Percentiles rank a stretch among this genome's conserved stretches.
phyloP scores from a whole-genome alignment of 2,113 vertebrate species.

The Prunella fulvescens region DNA sequence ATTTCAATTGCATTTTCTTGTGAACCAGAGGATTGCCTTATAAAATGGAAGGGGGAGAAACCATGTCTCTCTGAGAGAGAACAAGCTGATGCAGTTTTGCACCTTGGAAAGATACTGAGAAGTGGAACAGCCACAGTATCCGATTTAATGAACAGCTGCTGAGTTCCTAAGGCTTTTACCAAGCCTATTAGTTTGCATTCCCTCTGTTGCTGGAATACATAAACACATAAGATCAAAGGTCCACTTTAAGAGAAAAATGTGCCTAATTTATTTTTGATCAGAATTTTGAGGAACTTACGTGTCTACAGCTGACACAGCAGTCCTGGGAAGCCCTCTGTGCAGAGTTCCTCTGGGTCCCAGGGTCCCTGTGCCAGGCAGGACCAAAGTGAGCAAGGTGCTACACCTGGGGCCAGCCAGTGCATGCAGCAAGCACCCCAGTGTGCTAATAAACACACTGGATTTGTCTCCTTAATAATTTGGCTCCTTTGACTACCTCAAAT shows the following conservation, averaged over 20 bases:
- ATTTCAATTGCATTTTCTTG: background rate
- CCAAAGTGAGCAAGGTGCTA: background rate
- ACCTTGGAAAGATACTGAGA: background rate
- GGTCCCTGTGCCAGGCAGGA: background rate
- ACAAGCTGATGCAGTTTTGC: background rate
- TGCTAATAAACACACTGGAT: background rate
- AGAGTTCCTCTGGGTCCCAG: background rate
- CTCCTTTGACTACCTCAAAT: background rate
- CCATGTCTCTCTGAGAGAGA: background rate
- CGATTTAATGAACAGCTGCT: background rate
- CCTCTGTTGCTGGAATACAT: background rate
- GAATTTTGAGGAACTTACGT: background rate
- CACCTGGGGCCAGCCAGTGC: background rate
- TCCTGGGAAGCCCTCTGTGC: background rate
- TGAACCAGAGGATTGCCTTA: background rate
- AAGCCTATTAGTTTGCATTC: background rate
- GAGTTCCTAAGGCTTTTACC: background rate
- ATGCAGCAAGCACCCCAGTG: background rate
- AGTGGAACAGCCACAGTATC: background rate
- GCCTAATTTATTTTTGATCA: background rate
- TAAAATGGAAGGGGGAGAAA: background rate
- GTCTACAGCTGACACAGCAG: background rate
- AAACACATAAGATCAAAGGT: background rate
- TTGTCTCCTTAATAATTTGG: background rate
- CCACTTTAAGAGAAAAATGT: background rate